phyloP scores from a whole-genome alignment of 1,140 invertebrate species.

The Neuroterus valhalla region DNA sequence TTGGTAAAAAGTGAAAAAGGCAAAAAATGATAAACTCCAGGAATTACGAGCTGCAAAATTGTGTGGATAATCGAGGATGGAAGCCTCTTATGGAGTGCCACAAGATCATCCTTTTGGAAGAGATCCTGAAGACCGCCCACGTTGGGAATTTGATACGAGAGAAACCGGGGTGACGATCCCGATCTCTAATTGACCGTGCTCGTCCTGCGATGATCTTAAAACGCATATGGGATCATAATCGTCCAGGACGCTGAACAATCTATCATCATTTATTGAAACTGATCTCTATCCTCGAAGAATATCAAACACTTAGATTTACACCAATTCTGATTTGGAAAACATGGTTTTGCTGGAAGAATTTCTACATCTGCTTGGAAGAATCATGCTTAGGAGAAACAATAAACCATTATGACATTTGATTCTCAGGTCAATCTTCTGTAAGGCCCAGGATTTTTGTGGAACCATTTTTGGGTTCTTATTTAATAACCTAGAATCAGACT shows the following conservation, averaged over 20 bases:
- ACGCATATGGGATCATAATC: conserved; percentile 60
- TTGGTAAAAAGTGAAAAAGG: too few relatives aligned
- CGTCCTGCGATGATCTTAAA: conserved; percentile 66
- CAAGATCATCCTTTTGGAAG: conserved; percentile 66
- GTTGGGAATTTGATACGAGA: conserved; percentile 67
- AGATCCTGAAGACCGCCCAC: conserved; percentile 69
- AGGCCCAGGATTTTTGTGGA: too few relatives aligned
- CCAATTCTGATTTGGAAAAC: background rate
- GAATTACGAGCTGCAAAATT: conserved; percentile 18
- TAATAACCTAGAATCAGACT: too few relatives aligned
- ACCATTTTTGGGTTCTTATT: too few relatives aligned
- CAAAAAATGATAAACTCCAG: too few relatives aligned
- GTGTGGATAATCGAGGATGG: conserved; percentile 44
- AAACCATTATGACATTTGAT: too few relatives aligned
- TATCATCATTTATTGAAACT: conserved; percentile 65
- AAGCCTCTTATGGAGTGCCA: conserved; percentile 70
- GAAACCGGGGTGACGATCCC: conserved; percentile 66
- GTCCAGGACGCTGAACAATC: conserved; percentile 58
- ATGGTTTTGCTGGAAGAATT: background rate
- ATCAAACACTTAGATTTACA: conserved; percentile 4
- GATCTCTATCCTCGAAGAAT: conserved; percentile 23
- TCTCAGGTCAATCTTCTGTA: too few relatives aligned
- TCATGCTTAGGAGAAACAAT: too few relatives aligned
- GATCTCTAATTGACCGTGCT: conserved; percentile 70
- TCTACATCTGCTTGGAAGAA: too few relatives aligned